A percentile compares a stretch with the other conserved stretches of the same genome.
phyloP scores from a whole-genome alignment of 2,113 vertebrate genomes.

The Cathartes aura region DNA sequence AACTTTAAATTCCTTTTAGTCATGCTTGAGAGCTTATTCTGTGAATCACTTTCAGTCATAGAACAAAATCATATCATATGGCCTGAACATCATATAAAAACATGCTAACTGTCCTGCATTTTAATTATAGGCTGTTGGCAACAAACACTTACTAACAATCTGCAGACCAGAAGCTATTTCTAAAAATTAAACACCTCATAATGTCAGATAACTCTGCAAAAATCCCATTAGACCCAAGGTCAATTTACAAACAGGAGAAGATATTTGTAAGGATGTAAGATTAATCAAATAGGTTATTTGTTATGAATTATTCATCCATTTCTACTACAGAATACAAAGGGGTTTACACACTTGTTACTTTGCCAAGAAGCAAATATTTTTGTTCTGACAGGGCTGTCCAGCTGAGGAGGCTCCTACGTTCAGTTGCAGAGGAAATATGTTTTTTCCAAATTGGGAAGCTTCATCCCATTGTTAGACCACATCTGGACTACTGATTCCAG shows the following conservation, averaged over 20 bases:
- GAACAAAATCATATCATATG: not conserved
- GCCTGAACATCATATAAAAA: not conserved
- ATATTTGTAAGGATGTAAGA: conserved; percentile 7
- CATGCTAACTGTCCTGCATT: not conserved
- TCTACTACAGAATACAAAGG: not conserved
- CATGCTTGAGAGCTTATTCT: not conserved
- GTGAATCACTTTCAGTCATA: not conserved
- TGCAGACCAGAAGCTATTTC: conserved; percentile 1
- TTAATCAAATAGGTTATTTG: conserved; percentile 27
- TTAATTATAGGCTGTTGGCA: not conserved
- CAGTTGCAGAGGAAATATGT: not conserved
- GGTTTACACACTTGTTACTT: not conserved
- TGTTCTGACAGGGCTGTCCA: not conserved
- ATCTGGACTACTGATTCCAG: not conserved
- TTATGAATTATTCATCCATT: conserved; percentile 48
- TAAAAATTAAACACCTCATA: not conserved
- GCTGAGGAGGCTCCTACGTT: not conserved
- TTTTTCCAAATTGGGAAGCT: not conserved
- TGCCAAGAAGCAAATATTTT: not conserved
- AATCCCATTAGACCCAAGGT: conserved; percentile 1
- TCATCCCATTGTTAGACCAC: not conserved
- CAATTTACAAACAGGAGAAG: not conserved
- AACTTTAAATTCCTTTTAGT: not conserved
- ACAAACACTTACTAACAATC: not conserved
- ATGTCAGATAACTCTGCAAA: not conserved